Evolutionary conservation across 2,797 vertebrate species (phyloP), one percentile per base, ranked within the genome.

Genomic region (Columba guinea): DNA sequence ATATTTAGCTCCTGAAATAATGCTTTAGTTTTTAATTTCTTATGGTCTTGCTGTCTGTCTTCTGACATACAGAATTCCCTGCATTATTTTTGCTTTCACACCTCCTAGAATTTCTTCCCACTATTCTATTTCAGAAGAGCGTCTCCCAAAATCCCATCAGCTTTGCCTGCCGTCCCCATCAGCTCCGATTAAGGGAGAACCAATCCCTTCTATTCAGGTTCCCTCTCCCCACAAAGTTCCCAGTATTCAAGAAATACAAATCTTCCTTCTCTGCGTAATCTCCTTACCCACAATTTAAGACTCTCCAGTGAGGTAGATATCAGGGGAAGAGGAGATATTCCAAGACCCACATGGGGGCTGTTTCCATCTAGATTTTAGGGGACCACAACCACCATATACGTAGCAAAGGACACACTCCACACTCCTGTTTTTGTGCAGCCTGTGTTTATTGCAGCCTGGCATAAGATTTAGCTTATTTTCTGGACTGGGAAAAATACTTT

Each of bases 81-180:
- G 1, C 0, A 0, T 62, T 95, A 75, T 91, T 94, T 96, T 90
- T 86, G 79, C 62, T 56, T 70, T 90, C n/a, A 23, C 59, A 84
- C 34, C 35, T 78, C 65, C 87, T 65, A 82, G 91, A 96, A 91
- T 81, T 86, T 92, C 83, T 96, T 73, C 91, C 73, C 13, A 17
- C 87, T 71, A 24, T 64, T 90, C 87, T 94, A 91, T 94, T 96
- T 95, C 74, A 73, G 67, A 74, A 91, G 5, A 88, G 63, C 14
- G 1, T 81, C 89, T 94, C 93, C 92, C 76, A 30, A 81, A 95
- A 94, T 91, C 94, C 85, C 32, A 26, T 84, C 93, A 94, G 95
- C 91, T 97, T 88, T 93, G 84, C 48, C 39, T 13, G 3, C 78
- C 16, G 5, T 86, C 84, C 82, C 87, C 51, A 49, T 70, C 93